Percentiles rank a stretch among this genome's conserved stretches.
Evolutionary conservation across 2,113 vertebrate genomes (phyloP).

Genomic region (Rhea pennata): DNA sequence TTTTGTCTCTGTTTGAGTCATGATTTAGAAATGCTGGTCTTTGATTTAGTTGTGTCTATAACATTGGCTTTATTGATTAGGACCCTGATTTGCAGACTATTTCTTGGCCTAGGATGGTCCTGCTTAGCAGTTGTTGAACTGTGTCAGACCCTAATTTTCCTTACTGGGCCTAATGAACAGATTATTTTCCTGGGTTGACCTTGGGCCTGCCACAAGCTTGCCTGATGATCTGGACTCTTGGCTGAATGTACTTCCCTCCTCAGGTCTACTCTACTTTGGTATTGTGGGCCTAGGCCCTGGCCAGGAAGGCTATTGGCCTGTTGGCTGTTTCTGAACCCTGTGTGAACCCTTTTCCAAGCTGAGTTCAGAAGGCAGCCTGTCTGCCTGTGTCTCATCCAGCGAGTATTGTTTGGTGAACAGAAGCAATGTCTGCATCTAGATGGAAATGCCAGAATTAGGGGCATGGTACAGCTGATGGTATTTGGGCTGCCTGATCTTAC

Average conservation of each 20-base stretch:
- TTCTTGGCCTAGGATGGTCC: neutral
- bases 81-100: accelerated
- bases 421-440: too few species aligned
- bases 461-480: too few species aligned
- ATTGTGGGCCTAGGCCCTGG: too few species aligned
- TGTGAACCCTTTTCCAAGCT: too few species aligned
- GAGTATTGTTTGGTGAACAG: too few species aligned
- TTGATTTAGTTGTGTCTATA: neutral
- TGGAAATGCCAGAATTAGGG: too few species aligned
- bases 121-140: neutral
- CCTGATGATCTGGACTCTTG: neutral
- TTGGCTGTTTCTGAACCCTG: neutral
- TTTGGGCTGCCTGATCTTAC: too few species aligned
- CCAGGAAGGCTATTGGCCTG: neutral
- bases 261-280: neutral
- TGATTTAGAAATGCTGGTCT: neutral
- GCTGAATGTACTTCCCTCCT: neutral
- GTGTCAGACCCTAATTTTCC: neutral
- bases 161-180: neutral
- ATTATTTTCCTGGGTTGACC: neutral
- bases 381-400: too few species aligned
- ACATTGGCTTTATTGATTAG: neutral
- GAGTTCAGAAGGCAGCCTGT: too few species aligned
- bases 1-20: neutral
- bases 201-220: neutral